phyloP scores from a whole-genome alignment of 2,113 vertebrate genomes.

The Tragulus kanchil region DNA sequence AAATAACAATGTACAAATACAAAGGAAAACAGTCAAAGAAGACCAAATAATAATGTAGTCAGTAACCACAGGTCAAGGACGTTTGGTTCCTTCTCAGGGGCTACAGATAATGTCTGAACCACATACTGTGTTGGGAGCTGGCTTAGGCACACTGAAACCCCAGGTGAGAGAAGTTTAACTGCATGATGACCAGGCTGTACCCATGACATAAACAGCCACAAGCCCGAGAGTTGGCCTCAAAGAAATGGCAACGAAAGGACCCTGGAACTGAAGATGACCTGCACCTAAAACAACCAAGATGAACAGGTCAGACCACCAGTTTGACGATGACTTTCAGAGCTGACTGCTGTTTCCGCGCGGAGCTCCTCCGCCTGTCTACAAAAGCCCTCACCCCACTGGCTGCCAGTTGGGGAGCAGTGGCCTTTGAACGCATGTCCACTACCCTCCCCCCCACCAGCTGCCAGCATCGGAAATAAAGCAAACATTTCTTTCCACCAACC shows the following conservation, averaged over 20 bases:
- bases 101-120: background rate
- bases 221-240: background rate
- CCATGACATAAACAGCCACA: background rate
- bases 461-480: background rate
- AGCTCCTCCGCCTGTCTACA: background rate
- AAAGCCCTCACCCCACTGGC: background rate
- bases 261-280: background rate
- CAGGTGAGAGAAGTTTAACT: background rate
- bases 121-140: background rate
- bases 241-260: background rate
- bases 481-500: background rate
- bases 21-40: background rate
- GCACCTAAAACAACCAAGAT: background rate
- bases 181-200: background rate
- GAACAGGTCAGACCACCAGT: background rate
- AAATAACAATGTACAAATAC: background rate
- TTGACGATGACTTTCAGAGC: background rate
- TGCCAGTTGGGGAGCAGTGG: background rate
- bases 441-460: background rate
- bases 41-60: background rate
- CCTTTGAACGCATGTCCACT: background rate
- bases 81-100: background rate
- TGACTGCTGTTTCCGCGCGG: background rate
- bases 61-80: background rate
- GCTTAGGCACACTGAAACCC: background rate